Conservation (phyloP, 2,797 vertebrate species). For the Rhynchotus rufescens region DNA sequence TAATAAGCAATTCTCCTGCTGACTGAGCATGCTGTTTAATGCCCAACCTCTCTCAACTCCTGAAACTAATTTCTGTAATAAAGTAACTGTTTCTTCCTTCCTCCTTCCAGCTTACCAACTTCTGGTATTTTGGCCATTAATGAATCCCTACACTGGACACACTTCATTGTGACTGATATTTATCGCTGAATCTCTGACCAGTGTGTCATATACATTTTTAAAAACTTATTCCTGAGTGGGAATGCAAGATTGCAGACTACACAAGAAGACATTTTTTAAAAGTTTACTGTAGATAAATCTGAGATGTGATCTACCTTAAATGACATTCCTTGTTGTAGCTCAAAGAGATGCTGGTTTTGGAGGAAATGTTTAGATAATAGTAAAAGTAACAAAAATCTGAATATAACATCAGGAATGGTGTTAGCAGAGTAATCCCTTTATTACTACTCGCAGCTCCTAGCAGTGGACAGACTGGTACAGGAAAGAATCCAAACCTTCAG, state of each 20-base stretch:
- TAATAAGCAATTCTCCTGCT: not conserved
- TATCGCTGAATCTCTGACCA: not conserved
- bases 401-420: not conserved
- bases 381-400: not conserved
- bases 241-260: not conserved
- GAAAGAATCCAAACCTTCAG: not conserved
- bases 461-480: accelerated
- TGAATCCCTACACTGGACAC: not conserved
- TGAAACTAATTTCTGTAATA: not conserved
- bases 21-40: accelerated
- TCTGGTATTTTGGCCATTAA: not conserved
- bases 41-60: not conserved
- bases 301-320: not conserved
- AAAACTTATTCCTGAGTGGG: not conserved
- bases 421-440: accelerated
- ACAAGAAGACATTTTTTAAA: not conserved
- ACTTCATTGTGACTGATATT: not conserved
- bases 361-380: not conserved
- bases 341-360: not conserved
- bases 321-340: not conserved
- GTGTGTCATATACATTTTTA: not conserved
- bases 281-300: not conserved
- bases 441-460: not conserved
- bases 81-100: not conserved
- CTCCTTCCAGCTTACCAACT: not conserved